Conservation (phyloP, 1,140 invertebrate species). For the Aphis craccivora region DNA sequence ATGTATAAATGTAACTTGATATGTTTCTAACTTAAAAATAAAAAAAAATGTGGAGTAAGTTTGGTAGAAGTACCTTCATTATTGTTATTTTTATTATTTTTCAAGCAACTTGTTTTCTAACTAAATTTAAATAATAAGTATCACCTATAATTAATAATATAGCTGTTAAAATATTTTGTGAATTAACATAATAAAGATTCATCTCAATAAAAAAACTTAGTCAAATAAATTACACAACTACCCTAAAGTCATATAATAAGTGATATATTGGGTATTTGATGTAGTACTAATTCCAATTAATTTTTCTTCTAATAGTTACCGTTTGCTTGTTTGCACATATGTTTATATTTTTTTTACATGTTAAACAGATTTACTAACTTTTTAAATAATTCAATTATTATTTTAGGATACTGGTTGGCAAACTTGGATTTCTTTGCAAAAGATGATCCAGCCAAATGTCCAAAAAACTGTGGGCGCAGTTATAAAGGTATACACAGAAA, state of each 20-base stretch:
- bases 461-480: slow-evolving; percentile 64
- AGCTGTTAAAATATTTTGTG: not conserved
- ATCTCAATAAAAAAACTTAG: not conserved
- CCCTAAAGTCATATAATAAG: not conserved
- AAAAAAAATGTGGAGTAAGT: not conserved
- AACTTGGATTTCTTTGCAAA: slow-evolving; percentile 43
- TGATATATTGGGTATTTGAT: not conserved
- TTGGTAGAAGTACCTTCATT: not conserved
- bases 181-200: not conserved
- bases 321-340: not conserved
- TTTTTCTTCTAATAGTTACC: not conserved
- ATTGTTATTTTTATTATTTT: not conserved
- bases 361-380: not conserved
- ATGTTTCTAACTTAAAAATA: not conserved
- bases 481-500: slow-evolving; percentile 59
- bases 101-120: not conserved
- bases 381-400: not conserved
- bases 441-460: slow-evolving; percentile 52
- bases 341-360: not conserved
- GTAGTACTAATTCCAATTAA: not conserved
- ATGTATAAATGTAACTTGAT: not conserved
- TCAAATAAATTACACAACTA: not conserved
- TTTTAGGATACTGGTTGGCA: slow-evolving; percentile 43
- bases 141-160: not conserved
- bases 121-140: not conserved